These are phyloP conservation scores for Lethenteron camtschaticum DNA, from an alignment of 2,113 vertebrate genomes.

Conservation along the genomic window DNA sequence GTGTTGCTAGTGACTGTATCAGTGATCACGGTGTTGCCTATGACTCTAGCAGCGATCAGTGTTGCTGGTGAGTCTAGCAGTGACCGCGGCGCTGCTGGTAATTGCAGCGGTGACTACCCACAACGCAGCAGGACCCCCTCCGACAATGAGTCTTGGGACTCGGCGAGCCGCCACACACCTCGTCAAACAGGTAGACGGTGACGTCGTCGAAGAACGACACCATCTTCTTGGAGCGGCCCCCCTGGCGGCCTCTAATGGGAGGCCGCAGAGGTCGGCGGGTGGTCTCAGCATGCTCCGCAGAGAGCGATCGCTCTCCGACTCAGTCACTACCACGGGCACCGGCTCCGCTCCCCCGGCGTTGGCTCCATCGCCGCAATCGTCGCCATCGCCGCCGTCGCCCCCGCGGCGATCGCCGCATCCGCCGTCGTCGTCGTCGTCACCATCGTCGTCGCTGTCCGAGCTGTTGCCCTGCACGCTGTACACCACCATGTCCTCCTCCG, in stretches of 20 bases:
- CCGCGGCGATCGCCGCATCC: slow-evolving; percentile 66
- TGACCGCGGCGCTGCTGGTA: no score
- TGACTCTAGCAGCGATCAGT: no score
- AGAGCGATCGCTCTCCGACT: slow-evolving; percentile 41
- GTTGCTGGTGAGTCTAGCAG: no score
- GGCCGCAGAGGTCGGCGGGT: slow-evolving; percentile 21
- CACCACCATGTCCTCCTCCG: slow-evolving; percentile 52
- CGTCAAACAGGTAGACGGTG: slow-evolving; percentile 93
- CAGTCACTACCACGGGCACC: slow-evolving; percentile 33
- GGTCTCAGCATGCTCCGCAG: slow-evolving; percentile 80
- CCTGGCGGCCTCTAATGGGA: slow-evolving; percentile 42
- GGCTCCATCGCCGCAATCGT: slow-evolving; percentile 70
- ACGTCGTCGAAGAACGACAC: slow-evolving; percentile 93
- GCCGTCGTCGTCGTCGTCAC: slow-evolving; percentile 56
- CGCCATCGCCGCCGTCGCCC: slow-evolving; percentile 48
- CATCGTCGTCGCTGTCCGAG: slow-evolving; percentile 75
- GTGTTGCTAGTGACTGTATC: no score
- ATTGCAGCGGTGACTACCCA: no score
- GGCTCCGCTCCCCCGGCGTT: slow-evolving; percentile 20
- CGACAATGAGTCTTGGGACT: no score
- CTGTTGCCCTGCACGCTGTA: slow-evolving; percentile 57
- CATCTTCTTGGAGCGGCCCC: slow-evolving; percentile 72
- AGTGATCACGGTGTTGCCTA: no score
- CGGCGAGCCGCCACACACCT: slow-evolving; percentile 29
- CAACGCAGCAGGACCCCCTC: no score